These are phyloP conservation scores for Platypus cylindrus DNA, from an alignment of 2,888 invertebrate species.

Conservation along the genomic window DNA sequence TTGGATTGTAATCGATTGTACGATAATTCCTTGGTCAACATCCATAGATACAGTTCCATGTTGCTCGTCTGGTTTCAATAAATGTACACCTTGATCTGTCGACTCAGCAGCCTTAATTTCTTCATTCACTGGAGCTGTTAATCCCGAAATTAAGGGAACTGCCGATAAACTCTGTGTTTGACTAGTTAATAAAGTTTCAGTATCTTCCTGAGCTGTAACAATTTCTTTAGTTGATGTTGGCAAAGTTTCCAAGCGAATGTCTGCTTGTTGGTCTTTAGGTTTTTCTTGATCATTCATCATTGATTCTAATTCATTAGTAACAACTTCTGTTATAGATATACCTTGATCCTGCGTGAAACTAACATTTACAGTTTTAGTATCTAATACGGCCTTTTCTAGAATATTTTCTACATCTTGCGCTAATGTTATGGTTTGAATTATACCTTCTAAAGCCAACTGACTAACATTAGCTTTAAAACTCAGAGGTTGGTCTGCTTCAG, in stretches of 20 bases:
- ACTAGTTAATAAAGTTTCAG: constrained; percentile 29
- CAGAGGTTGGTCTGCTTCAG: constrained; percentile 25
- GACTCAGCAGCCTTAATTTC: constrained; percentile 37
- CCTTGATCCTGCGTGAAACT: constrained; percentile 34
- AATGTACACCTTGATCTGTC: constrained; percentile 28
- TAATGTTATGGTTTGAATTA: constrained; percentile 33
- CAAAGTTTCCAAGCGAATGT: constrained; percentile 31
- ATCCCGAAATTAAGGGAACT: constrained; percentile 27
- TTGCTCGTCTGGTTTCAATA: constrained; percentile 29
- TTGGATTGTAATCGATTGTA: constrained; percentile 37
- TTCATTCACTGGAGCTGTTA: constrained; percentile 33
- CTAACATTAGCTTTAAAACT: constrained; percentile 35
- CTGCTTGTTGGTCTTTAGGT: constrained; percentile 30
- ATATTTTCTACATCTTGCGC: constrained; percentile 33
- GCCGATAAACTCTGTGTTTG: constrained; percentile 29
- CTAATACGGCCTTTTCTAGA: constrained; percentile 32
- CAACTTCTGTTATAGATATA: constrained; percentile 38
- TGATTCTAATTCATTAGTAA: constrained; percentile 38
- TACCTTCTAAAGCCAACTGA: constrained; percentile 35
- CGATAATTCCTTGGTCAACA: constrained; percentile 33
- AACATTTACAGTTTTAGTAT: constrained; percentile 33
- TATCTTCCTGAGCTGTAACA: constrained; percentile 32
- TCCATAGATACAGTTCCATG: constrained; percentile 33
- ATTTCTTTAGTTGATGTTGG: constrained; percentile 39
- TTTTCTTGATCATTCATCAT: constrained; percentile 27